Evolutionary conservation across 2,888 invertebrate genomes (phyloP).

Genomic region (Lepidocyrtinus sp.): DNA sequence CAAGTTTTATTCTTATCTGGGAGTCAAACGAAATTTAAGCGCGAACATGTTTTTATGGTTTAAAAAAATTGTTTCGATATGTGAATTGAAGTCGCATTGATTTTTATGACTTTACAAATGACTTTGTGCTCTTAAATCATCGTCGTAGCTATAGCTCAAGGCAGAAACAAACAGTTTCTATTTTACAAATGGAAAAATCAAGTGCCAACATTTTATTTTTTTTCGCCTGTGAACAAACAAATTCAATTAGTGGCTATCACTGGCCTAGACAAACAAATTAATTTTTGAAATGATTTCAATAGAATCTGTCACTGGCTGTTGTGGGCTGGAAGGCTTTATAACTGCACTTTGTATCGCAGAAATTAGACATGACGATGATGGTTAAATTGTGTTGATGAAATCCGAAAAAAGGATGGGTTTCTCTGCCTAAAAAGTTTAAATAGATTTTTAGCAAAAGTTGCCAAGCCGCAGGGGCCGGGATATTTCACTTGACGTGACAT

Average conservation of each 20-base stretch:
- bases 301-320: constrained; percentile 55
- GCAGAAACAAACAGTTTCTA: background rate
- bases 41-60: no score
- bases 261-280: constrained; percentile 56
- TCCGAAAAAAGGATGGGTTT: constrained; percentile 31
- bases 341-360: no score
- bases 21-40: no score
- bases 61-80: background rate
- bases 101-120: constrained; percentile 1
- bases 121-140: background rate
- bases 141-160: background rate
- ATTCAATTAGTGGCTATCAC: constrained; percentile 57
- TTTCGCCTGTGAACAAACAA: constrained; percentile 42
- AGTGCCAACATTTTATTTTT: constrained; percentile 31
- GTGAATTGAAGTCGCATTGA: constrained; percentile 2
- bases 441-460: constrained; percentile 48
- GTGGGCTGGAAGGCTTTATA: no score
- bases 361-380: constrained; percentile 21
- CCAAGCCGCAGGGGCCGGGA: constrained; percentile 52
- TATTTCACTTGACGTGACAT: constrained; percentile 54
- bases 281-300: constrained; percentile 59
- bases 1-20: background rate
- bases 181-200: background rate
- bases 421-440: no score
- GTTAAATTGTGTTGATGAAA: constrained; percentile 34